Conservation (phyloP, 2,113 vertebrate genomes). For the Thunnus maccoyii region DNA sequence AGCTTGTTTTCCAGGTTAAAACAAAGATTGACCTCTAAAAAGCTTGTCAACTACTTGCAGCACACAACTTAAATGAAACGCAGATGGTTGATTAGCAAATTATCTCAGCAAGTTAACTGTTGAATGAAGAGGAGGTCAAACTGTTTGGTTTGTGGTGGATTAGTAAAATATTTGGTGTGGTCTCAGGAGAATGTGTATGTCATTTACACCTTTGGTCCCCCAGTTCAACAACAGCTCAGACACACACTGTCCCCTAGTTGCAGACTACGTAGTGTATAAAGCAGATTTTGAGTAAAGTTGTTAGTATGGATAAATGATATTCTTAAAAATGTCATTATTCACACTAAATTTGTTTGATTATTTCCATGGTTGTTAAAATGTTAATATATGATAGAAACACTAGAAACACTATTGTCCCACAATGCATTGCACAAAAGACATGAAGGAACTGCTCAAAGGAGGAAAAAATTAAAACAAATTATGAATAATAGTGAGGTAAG, state of each 20-base stretch:
- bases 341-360: no score
- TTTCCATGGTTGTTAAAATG: no score
- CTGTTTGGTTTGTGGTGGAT: not conserved
- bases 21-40: not conserved
- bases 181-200: not conserved
- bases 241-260: not conserved
- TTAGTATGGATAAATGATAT: no score
- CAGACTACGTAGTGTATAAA: no score
- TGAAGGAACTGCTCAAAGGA: no score
- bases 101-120: not conserved
- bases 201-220: not conserved
- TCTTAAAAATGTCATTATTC: no score
- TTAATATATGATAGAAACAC: no score
- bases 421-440: no score
- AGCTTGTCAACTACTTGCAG: constrained; percentile 15
- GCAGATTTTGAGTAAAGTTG: no score
- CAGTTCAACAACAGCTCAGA: not conserved
- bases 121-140: not conserved
- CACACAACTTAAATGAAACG: not conserved
- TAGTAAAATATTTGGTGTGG: not conserved
- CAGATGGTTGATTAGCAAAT: not conserved
- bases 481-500: no score
- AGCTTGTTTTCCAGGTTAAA: not conserved
- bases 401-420: no score
- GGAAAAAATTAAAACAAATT: no score